Conservation (phyloP, 2,113 vertebrate genomes). For the Hydrochoerus hydrochaeris region DNA sequence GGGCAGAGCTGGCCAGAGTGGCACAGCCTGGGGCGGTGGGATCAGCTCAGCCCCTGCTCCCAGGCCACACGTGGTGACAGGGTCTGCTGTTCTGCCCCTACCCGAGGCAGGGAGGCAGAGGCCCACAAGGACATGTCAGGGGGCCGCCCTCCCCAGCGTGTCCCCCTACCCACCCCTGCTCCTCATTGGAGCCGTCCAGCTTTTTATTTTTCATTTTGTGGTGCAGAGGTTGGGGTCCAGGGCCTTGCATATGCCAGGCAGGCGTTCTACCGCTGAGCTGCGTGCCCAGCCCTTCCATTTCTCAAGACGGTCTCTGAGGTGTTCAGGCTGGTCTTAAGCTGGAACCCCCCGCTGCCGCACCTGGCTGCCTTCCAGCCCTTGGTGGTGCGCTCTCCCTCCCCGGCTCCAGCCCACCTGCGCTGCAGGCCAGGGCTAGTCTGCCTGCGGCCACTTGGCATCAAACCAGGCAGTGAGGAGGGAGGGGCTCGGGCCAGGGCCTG, state of each 20-base stretch:
- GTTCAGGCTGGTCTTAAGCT: neutral
- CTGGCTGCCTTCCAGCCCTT: neutral
- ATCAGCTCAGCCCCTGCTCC: no score
- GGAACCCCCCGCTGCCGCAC: neutral
- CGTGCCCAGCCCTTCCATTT: neutral
- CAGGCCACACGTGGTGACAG: neutral
- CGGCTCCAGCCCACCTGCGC: neutral
- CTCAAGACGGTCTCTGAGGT: neutral
- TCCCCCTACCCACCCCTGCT: no score
- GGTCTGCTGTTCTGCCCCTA: no score
- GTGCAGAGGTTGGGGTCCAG: neutral
- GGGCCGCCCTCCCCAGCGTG: no score
- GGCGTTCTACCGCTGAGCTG: neutral
- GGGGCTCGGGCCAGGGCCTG: rapidly evolving
- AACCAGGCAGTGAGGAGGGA: neutral
- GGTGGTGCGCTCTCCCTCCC: neutral
- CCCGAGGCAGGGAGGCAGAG: neutral
- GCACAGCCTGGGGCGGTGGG: neutral
- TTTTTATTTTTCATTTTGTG: neutral
- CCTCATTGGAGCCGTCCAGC: neutral
- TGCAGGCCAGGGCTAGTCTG: neutral
- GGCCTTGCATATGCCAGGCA: neutral
- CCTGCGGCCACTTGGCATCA: neutral
- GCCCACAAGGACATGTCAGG: rapidly evolving
- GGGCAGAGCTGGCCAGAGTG: neutral